Evolutionary conservation across 2,797 vertebrate genomes (phyloP), one percentile per base, ranked within the genome.

Genomic region (Gymnothorax javanicus): DNA sequence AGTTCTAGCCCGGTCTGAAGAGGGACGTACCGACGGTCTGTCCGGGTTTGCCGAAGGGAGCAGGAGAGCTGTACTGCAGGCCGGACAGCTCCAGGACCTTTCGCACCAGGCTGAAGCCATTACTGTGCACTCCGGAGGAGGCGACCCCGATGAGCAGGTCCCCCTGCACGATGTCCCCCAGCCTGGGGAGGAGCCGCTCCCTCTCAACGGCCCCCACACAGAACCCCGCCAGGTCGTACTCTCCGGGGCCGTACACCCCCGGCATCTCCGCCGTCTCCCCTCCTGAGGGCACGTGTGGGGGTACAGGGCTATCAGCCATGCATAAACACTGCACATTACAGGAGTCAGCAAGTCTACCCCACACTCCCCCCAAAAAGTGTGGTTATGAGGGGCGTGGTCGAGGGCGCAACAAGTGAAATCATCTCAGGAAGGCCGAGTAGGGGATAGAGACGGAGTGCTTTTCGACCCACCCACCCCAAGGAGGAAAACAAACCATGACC

Each of bases 241-340:
- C 98, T 0, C 98, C 98, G 0, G 94, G 88, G 1, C 93, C 91
- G 62, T 99, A 99, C 91, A 98, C 95, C 1, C 97, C 97, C 0
- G 98, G 98, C 98, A 99, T 99, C 89, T 99, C 99, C 7, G 99
- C 98, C 0, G 98, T 99, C 90, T 99, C 98, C 0, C 99, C 99
- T 15, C 98, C 99, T 99, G 88, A 13, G 59, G 0, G 64, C 75
- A n/a, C 1, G 17, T 56, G 75, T 1, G 17, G 23, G 2, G 71
- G 71, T 2, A 13, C 67, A 69, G 67, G 43, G 25, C 7, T 71
- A 71, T 71, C 3, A 43, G 25, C 8, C 13, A 71, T 17, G 3
- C 69, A 25, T 8, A 67, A 67, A 67, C 20, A 20, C 64, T 13
- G 59, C 17, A 12, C 3, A 60, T 60, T 60, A 13, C 59, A 60